Conservation (phyloP, 92 coral and sea anemone species). For the Parazoanthus atlanticus region DNA sequence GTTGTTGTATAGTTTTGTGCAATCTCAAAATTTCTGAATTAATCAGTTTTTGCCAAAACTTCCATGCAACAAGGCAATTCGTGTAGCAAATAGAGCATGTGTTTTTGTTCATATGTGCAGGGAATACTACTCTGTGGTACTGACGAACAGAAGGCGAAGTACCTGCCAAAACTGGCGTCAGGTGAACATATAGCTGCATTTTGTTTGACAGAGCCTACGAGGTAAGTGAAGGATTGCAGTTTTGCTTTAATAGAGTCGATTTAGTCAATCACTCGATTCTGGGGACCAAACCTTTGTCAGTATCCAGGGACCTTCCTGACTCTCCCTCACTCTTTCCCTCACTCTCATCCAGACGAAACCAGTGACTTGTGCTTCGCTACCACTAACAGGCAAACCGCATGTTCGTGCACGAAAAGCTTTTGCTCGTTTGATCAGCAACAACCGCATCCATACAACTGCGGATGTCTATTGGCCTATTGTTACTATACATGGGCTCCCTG, state of each 20-base stretch:
- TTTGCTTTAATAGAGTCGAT: background rate
- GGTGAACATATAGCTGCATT: constrained; percentile 90
- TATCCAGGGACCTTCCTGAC: background rate
- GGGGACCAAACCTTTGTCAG: background rate
- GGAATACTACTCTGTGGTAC: constrained; percentile 83
- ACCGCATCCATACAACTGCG: too few species aligned
- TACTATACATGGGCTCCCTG: background rate
- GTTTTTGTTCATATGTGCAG: constrained; percentile 22
- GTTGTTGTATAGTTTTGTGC: too few species aligned
- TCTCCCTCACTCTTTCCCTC: background rate
- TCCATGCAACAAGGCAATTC: background rate
- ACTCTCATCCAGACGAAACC: background rate
- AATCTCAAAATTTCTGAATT: too few species aligned
- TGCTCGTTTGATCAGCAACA: background rate
- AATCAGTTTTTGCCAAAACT: too few species aligned
- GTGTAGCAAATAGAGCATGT: too few species aligned
- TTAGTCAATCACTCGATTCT: background rate
- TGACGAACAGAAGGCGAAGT: constrained; percentile 70
- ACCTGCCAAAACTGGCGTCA: constrained; percentile 79
- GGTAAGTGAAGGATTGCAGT: constrained; percentile 47
- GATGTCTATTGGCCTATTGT: background rate
- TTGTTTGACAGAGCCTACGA: constrained; percentile 82
- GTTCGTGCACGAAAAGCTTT: background rate
- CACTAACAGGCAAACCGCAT: background rate
- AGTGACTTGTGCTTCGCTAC: background rate